Conservation (phyloP, 2,888 invertebrate genomes). For the Orthonevra nobilis region DNA sequence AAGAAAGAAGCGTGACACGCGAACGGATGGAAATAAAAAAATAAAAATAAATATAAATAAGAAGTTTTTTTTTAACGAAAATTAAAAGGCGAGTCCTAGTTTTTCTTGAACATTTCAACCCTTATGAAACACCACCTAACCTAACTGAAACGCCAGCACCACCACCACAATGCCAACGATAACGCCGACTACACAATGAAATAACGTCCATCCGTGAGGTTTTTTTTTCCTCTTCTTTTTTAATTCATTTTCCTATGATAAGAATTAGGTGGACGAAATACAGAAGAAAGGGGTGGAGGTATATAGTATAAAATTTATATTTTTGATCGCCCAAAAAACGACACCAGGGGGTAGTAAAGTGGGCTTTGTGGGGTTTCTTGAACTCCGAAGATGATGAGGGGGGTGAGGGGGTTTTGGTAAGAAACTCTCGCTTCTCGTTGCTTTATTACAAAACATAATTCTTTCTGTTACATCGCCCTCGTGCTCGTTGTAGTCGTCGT, state of each 20-base stretch:
- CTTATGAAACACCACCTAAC: constrained; percentile 10
- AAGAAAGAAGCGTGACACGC: constrained; percentile 14
- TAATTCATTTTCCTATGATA: constrained; percentile 38
- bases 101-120: constrained; percentile 40
- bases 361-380: too few species aligned
- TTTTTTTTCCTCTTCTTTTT: constrained; percentile 13
- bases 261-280: constrained; percentile 19
- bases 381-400: not conserved
- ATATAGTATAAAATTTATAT: constrained; percentile 53
- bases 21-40: constrained; percentile 9
- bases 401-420: not conserved
- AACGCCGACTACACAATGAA: constrained; percentile 30
- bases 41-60: constrained; percentile 11
- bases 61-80: constrained; percentile 12
- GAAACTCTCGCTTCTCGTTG: constrained; percentile 17
- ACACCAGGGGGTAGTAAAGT: constrained; percentile 14
- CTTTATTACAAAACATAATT: constrained; percentile 64
- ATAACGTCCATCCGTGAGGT: constrained; percentile 43
- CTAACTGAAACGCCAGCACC: not conserved
- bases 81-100: constrained; percentile 53
- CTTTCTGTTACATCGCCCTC: constrained; percentile 57
- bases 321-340: constrained; percentile 63
- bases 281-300: not conserved
- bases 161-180: not conserved
- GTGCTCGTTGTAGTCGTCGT: constrained; percentile 35